Evolutionary conservation across 2,113 vertebrate genomes (phyloP).

Genomic region (Nothobranchius furzeri): DNA sequence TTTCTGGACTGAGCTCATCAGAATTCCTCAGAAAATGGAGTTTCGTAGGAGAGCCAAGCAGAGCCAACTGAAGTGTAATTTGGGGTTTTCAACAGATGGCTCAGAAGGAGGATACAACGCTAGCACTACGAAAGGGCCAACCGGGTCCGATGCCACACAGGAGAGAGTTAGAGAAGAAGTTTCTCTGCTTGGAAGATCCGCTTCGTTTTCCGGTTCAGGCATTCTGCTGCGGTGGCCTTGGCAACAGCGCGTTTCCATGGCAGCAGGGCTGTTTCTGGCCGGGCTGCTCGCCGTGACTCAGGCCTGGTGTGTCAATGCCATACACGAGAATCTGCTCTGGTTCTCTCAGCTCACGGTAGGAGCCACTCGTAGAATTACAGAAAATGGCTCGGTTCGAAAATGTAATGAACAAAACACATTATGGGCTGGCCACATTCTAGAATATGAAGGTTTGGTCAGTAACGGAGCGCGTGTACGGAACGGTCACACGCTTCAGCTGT

Average conservation of each 20-base stretch:
- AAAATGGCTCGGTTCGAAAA: conserved; percentile 8
- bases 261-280: conserved; percentile 63
- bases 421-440: background rate
- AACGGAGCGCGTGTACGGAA: conserved; percentile 12
- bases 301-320: conserved; percentile 69
- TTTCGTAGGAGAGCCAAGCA: conserved; percentile 60
- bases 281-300: conserved; percentile 52
- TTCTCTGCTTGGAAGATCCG: conserved; percentile 20
- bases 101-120: conserved; percentile 10
- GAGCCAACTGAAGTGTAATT: conserved; percentile 8
- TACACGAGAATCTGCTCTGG: conserved; percentile 79
- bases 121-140: background rate
- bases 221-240: conserved; percentile 43
- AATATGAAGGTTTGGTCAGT: background rate
- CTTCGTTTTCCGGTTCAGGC: conserved; percentile 36
- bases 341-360: conserved; percentile 78
- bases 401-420: conserved; percentile 4
- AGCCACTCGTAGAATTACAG: conserved; percentile 4
- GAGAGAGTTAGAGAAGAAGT: background rate
- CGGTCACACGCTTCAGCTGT: background rate
- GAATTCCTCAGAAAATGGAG: conserved; percentile 55
- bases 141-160: conserved; percentile 2
- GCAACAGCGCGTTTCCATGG: conserved; percentile 66
- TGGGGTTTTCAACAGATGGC: conserved; percentile 10
- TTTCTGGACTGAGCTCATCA: conserved; percentile 54